Percentiles rank a stretch among this genome's conserved stretches.
Evolutionary conservation across 2,888 invertebrate species (phyloP).

Genomic region (Pheosia tremula): DNA sequence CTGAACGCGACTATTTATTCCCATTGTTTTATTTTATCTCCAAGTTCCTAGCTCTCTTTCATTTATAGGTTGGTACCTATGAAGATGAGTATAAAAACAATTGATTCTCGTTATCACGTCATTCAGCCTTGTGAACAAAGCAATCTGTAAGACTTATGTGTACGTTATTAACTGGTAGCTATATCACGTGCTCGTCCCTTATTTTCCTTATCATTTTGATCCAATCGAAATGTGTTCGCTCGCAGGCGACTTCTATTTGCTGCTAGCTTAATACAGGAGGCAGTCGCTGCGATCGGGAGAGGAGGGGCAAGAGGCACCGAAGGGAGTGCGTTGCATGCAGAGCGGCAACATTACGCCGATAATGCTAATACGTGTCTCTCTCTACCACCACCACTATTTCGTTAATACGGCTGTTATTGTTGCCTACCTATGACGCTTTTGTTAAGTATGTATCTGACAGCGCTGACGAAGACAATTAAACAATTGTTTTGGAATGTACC

Average conservation of each 20-base stretch:
- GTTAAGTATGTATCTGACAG: too few species aligned
- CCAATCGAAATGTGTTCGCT: constrained; percentile 56
- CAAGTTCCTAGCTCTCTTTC: too few species aligned
- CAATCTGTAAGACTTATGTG: constrained; percentile 46
- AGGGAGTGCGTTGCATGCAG: constrained; percentile 67
- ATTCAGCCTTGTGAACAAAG: constrained; percentile 46
- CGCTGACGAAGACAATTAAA: too few species aligned
- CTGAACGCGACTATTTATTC: too few species aligned
- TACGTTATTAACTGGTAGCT: constrained; percentile 42
- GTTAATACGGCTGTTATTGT: too few species aligned
- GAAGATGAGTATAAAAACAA: constrained; percentile 27
- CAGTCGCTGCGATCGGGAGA: constrained; percentile 60
- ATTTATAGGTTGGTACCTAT: too few species aligned
- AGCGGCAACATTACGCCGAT: constrained; percentile 67
- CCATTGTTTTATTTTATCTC: too few species aligned
- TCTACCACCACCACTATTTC: constrained; percentile 35
- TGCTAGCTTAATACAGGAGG: constrained; percentile 60
- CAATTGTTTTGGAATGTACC: too few species aligned
- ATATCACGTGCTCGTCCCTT: constrained; percentile 60
- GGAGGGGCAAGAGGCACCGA: constrained; percentile 72
- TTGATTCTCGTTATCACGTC: constrained; percentile 52
- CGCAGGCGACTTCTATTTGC: constrained; percentile 58
- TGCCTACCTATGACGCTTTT: too few species aligned
- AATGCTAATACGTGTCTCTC: constrained; percentile 65
- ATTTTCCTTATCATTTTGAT: constrained; percentile 65